phyloP scores from a whole-genome alignment of 2,113 vertebrate species.

The Rana temporaria region DNA sequence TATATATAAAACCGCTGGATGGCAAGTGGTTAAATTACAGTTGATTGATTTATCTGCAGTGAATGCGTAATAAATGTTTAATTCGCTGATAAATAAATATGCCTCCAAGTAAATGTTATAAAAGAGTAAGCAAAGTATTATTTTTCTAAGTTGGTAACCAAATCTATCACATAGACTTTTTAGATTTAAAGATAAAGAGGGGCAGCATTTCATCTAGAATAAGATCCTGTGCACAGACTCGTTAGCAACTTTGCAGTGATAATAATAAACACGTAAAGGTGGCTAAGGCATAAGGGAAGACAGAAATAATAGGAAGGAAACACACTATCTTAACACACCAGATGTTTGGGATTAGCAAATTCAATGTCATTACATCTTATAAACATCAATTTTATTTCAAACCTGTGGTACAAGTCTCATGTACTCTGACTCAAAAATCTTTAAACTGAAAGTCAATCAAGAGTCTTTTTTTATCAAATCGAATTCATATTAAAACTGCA shows the following conservation, averaged over 20 bases:
- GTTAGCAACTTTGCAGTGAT: neutral
- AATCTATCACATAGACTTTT: neutral
- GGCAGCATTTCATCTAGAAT: neutral
- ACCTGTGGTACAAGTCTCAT: neutral
- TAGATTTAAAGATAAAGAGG: neutral
- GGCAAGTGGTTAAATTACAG: too few relatives aligned
- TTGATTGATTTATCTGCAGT: too few relatives aligned
- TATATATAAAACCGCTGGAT: too few relatives aligned
- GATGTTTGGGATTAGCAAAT: constrained; percentile 34
- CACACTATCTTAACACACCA: constrained; percentile 40
- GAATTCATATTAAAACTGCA: neutral
- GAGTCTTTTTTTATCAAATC: neutral
- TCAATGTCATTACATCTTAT: constrained; percentile 35
- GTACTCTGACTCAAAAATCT: constrained; percentile 15
- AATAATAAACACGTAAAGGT: constrained; percentile 21
- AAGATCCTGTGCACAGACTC: neutral
- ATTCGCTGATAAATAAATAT: too few relatives aligned
- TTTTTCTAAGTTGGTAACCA: too few relatives aligned
- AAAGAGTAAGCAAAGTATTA: too few relatives aligned
- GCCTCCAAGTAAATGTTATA: too few relatives aligned
- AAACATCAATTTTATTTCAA: constrained; percentile 12
- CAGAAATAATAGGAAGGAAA: constrained; percentile 27
- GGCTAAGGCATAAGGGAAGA: neutral
- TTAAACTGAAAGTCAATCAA: constrained; percentile 21
- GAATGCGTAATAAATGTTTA: too few relatives aligned